phyloP scores from a whole-genome alignment of 2,797 vertebrate species.

The Chiloscyllium punctatum region DNA sequence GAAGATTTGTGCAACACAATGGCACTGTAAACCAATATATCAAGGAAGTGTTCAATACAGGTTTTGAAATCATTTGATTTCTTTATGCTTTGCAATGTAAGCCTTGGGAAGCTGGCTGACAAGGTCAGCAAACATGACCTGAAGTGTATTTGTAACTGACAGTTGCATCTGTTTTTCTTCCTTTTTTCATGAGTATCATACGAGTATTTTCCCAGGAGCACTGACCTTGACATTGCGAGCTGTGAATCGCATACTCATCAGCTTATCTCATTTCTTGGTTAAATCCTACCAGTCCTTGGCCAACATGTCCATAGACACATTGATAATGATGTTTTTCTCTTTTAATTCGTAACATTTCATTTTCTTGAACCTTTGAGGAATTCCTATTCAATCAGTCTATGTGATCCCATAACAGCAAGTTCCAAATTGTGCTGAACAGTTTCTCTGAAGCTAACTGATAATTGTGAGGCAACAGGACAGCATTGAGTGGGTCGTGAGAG shows the following conservation, averaged over 20 bases:
- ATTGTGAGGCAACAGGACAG: not conserved
- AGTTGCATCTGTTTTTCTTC: constrained; percentile 18
- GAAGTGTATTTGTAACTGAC: constrained; percentile 19
- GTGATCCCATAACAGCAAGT: not conserved
- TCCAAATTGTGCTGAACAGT: not conserved
- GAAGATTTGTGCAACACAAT: not conserved
- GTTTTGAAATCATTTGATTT: constrained; percentile 30
- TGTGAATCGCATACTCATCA: constrained; percentile 9
- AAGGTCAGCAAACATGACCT: constrained; percentile 24
- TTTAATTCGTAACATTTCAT: not conserved
- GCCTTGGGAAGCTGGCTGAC: not conserved
- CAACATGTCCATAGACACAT: not conserved
- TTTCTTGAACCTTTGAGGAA: not conserved
- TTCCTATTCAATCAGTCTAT: not conserved
- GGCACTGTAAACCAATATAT: constrained; percentile 11
- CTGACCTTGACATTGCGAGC: not conserved
- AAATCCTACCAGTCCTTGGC: not conserved
- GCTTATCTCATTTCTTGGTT: not conserved
- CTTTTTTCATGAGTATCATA: not conserved
- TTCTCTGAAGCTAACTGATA: not conserved
- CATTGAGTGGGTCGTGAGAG: not conserved
- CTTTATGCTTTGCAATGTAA: constrained; percentile 15
- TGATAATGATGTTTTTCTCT: not conserved
- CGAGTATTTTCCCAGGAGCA: not conserved
- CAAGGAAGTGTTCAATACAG: not conserved